These are phyloP conservation scores for Parnassius apollo DNA, from an alignment of 2,888 invertebrate genomes.

Conservation along the genomic window DNA sequence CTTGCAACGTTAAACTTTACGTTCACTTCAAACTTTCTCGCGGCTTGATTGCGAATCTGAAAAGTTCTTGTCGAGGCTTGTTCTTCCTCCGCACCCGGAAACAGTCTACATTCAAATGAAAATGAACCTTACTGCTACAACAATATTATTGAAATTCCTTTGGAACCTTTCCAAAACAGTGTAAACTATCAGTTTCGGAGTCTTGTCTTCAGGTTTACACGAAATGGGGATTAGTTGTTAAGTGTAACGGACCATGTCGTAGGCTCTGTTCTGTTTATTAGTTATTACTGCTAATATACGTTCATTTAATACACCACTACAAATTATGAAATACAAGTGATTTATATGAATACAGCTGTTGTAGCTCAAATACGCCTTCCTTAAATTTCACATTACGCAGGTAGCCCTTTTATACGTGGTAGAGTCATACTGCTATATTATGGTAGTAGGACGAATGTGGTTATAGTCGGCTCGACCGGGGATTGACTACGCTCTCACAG, in stretches of 20 bases:
- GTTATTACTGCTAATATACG: constrained; percentile 6
- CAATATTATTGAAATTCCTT: constrained; percentile 19
- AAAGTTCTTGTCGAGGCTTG: constrained; percentile 51
- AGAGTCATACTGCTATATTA: too few species aligned
- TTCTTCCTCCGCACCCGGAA: constrained; percentile 29
- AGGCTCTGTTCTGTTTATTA: constrained; percentile 16
- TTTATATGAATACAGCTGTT: too few species aligned
- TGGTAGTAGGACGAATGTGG: too few species aligned
- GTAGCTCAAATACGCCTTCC: too few species aligned
- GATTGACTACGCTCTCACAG: too few species aligned
- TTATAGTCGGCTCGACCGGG: too few species aligned
- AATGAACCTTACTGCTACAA: constrained; percentile 23
- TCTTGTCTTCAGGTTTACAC: constrained; percentile 45
- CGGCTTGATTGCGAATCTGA: constrained; percentile 69
- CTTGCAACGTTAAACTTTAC: constrained; percentile 58
- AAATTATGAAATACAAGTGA: too few species aligned
- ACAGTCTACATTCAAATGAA: constrained; percentile 26
- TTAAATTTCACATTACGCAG: too few species aligned
- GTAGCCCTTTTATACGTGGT: too few species aligned
- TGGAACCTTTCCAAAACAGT: constrained; percentile 26
- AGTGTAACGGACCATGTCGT: constrained; percentile 40
- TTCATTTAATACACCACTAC: too few species aligned
- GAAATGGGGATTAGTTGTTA: constrained; percentile 49
- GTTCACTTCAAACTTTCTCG: constrained; percentile 62
- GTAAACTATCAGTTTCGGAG: constrained; percentile 51